phyloP scores from a whole-genome alignment of 1,140 invertebrate genomes.

The Papilio aristodemus region DNA sequence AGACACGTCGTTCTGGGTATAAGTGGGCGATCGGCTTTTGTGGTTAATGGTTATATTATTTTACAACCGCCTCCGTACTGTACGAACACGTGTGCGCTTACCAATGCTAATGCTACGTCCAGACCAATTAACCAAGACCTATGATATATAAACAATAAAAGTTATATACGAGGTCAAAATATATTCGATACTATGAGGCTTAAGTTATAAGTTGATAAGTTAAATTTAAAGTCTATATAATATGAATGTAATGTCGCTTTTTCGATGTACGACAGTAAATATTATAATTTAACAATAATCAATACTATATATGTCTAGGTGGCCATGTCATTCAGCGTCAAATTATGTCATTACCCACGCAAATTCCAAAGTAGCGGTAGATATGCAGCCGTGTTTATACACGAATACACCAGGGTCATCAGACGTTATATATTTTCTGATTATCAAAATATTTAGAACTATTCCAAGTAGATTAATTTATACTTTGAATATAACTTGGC shows the following conservation, averaged over 20 bases:
- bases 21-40: slow-evolving; percentile 19
- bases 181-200: too few species aligned
- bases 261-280: too few species aligned
- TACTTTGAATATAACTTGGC: too few species aligned
- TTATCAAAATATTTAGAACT: background rate
- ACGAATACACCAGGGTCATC: background rate
- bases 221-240: too few species aligned
- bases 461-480: too few species aligned
- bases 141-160: background rate
- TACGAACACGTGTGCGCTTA: slow-evolving; percentile 7
- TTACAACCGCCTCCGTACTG: slow-evolving; percentile 16
- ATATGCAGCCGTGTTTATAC: background rate
- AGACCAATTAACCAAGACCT: background rate
- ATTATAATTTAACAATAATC: background rate
- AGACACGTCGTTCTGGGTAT: background rate
- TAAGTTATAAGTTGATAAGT: too few species aligned
- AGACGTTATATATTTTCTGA: background rate
- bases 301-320: background rate
- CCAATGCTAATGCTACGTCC: background rate
- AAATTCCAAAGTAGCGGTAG: slow-evolving; percentile 1
- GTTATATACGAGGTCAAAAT: background rate
- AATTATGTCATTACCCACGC: slow-evolving; percentile 8
- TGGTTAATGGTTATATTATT: slow-evolving; percentile 10
- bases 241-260: too few species aligned
- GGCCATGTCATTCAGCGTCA: background rate